These are phyloP conservation scores for Penelope pileata DNA, from an alignment of 2,113 vertebrate species.

Conservation along the genomic window DNA sequence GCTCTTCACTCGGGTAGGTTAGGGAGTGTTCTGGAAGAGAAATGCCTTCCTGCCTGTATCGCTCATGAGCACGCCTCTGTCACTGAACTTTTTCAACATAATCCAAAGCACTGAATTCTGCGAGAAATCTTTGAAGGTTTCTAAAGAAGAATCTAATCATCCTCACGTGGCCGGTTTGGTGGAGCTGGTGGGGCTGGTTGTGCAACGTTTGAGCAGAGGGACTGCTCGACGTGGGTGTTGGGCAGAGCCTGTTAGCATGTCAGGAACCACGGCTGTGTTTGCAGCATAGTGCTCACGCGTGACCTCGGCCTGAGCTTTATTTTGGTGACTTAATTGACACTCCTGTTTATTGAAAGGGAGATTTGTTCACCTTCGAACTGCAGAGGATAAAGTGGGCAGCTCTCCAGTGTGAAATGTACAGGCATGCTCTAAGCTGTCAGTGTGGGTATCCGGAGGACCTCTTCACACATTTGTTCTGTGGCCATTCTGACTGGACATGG, in stretches of 20 bases:
- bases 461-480: background rate
- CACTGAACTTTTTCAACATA: background rate
- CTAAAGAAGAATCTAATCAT: background rate
- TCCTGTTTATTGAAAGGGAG: background rate
- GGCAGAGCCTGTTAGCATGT: background rate
- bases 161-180: background rate
- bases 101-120: background rate
- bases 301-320: background rate
- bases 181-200: background rate
- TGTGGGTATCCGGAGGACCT: background rate
- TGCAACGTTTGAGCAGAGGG: background rate
- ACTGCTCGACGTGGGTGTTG: background rate
- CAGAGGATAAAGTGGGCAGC: background rate
- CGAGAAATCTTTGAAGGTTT: conserved; percentile 1
- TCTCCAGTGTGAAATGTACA: background rate
- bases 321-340: background rate
- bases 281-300: background rate
- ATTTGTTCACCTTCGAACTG: background rate
- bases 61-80: background rate
- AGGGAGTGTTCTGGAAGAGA: background rate
- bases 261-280: background rate
- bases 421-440: background rate
- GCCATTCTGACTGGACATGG: background rate
- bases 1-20: background rate
- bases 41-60: background rate